phyloP scores from a whole-genome alignment of 2,113 vertebrate species.

The Albula goreensis region DNA sequence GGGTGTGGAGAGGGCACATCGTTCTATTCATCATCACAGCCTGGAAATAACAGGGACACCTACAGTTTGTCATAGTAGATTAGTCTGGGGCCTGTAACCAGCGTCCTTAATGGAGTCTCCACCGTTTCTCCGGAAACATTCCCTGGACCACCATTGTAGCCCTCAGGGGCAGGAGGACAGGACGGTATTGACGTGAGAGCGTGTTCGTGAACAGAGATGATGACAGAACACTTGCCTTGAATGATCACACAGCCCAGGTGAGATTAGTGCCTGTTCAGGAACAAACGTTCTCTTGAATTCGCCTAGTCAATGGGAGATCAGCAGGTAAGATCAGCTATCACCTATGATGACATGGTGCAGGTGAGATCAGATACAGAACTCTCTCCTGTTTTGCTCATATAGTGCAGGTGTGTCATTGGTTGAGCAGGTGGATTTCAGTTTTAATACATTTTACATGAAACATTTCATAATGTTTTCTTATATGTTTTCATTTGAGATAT shows the following conservation, averaged over 20 bases:
- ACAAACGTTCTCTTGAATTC: too few species aligned
- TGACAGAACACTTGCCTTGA: not conserved
- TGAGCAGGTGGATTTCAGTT: too few species aligned
- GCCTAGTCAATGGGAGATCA: too few species aligned
- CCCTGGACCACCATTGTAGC: slow-evolving; percentile 64
- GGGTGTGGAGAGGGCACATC: slow-evolving; percentile 46
- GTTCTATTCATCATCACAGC: slow-evolving; percentile 69
- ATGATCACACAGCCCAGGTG: not conserved
- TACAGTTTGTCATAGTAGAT: slow-evolving; percentile 76
- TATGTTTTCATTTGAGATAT: too few species aligned
- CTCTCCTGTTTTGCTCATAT: not conserved
- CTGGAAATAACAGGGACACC: slow-evolving; percentile 74
- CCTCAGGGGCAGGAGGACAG: slow-evolving; percentile 43
- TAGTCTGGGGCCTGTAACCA: slow-evolving; percentile 74
- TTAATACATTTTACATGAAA: too few species aligned
- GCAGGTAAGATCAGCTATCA: too few species aligned
- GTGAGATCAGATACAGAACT: not conserved
- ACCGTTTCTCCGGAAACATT: slow-evolving; percentile 60
- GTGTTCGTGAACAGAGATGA: not conserved
- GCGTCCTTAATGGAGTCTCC: slow-evolving; percentile 72
- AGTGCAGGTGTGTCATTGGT: not conserved
- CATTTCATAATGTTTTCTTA: too few species aligned
- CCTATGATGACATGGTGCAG: not conserved
- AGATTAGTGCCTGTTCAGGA: not conserved
- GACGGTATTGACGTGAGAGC: slow-evolving; percentile 16